Conservation (phyloP, 2,797 vertebrate genomes). For the Acanthopagrus latus region DNA sequence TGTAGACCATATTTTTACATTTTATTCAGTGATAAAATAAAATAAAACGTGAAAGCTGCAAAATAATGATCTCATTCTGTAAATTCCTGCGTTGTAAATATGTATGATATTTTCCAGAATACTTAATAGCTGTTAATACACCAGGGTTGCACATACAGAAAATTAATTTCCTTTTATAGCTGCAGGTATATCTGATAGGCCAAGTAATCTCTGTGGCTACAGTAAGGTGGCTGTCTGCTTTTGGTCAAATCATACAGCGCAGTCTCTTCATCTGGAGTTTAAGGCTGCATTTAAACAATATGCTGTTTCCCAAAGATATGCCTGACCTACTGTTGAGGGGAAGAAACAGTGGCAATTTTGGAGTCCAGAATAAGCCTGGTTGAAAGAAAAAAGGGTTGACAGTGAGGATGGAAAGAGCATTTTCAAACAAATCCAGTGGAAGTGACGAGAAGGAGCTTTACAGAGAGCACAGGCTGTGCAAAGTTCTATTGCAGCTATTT, state of each 20-base stretch:
- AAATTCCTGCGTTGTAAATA: not conserved
- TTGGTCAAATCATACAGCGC: not conserved
- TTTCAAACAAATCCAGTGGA: conserved; percentile 90
- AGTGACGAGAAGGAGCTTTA: conserved; percentile 90
- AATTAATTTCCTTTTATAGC: not conserved
- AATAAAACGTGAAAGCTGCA: not conserved
- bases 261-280: not conserved
- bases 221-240: not conserved
- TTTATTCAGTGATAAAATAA: not conserved
- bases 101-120: not conserved
- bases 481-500: conserved; percentile 92
- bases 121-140: not conserved
- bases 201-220: not conserved
- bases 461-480: conserved; percentile 82
- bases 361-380: conserved; percentile 87
- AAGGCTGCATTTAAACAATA: conserved; percentile 8
- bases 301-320: conserved; percentile 23
- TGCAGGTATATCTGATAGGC: not conserved
- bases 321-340: not conserved
- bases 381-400: conserved; percentile 74
- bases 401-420: conserved; percentile 86
- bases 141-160: not conserved
- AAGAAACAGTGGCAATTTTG: conserved; percentile 70
- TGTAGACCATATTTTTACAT: not conserved
- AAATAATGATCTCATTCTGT: not conserved